Evolutionary conservation across 2,888 invertebrate species (phyloP), one percentile per base, ranked within the genome.

Genomic region (Drosophila picticornis): DNA sequence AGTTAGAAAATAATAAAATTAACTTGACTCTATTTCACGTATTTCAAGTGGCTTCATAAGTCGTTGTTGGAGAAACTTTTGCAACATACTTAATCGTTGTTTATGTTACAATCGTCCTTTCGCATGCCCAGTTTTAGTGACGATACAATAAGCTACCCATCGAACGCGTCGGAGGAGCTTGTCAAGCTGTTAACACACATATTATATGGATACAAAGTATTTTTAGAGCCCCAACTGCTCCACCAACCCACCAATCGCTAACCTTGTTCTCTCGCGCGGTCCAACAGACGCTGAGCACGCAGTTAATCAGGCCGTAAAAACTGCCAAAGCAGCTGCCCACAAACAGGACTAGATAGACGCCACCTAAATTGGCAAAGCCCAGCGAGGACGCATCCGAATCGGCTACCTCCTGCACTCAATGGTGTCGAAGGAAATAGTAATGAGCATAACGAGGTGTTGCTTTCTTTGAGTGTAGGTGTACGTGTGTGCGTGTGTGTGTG

Each of bases 301-400:
- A 92, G 80, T 93, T 92, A 75, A 91, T 68, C 73, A 92, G 77
- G 40, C 93, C 93, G 67, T 91, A 92, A 75, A 91, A 52, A 69
- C 91, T 90, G 79, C 92, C 93, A 55, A 93, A 85, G 75, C 90
- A 82, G 85, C 92, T 92, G 22, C 95, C 95, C 75, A 93, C 93
- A 43, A 95, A 93, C 57, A 96, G 92, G 52, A 96, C 95, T 51
- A 95, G 94, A 88, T 95, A 96, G 51, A 96, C 95, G 74, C 95
- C 95, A 60, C 95, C 95, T 31, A 95, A 94, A 92, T 96, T 96
- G 77, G 95, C 94, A 84, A 96, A 93, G 43, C 95, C 95, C 73
- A 96, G 92, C 56, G 91, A 93, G 48, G 94, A 94, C 84, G 94
- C 93, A 91, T 93, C 92, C 66, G 86, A 83, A 69, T 90, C 84